These are phyloP conservation scores for Amphiprion ocellaris DNA, from an alignment of 2,113 vertebrate species.

Conservation along the genomic window DNA sequence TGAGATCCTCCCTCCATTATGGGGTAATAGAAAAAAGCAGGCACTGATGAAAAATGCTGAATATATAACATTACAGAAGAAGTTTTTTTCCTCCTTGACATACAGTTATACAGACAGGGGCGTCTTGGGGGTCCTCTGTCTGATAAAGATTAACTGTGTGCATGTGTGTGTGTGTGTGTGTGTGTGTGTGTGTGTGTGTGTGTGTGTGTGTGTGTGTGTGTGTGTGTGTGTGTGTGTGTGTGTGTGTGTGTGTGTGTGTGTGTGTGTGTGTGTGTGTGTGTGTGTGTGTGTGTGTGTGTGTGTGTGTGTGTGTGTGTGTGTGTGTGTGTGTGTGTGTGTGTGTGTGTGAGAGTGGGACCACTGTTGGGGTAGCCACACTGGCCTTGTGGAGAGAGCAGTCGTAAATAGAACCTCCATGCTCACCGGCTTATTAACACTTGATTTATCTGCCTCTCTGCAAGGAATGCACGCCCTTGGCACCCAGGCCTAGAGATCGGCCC, in stretches of 20 bases:
- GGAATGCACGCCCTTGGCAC: slow-evolving; percentile 76
- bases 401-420: slow-evolving; percentile 74
- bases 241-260: slow-evolving; percentile 27
- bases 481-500: slow-evolving; percentile 55
- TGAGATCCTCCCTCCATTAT: slow-evolving; percentile 62
- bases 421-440: slow-evolving; percentile 77
- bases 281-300: slow-evolving; percentile 31
- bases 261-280: slow-evolving; percentile 25
- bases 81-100: slow-evolving; percentile 43
- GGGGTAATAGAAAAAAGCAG: slow-evolving; percentile 66
- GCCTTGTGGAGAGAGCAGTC: slow-evolving; percentile 75
- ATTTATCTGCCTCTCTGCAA: slow-evolving; percentile 76
- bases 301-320: slow-evolving; percentile 24
- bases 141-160: slow-evolving; percentile 44
- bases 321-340: slow-evolving; percentile 28
- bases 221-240: slow-evolving; percentile 28
- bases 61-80: slow-evolving; percentile 55
- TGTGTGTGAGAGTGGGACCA: slow-evolving; percentile 40
- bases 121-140: slow-evolving; percentile 56
- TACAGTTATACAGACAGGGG: slow-evolving; percentile 33
- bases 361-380: slow-evolving; percentile 55
- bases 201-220: slow-evolving; percentile 33
- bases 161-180: slow-evolving; percentile 19
- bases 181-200: slow-evolving; percentile 30
- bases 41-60: slow-evolving; percentile 68